These are phyloP conservation scores for Atractosteus spatula DNA, from an alignment of 2,113 vertebrate species.

Conservation along the genomic window DNA sequence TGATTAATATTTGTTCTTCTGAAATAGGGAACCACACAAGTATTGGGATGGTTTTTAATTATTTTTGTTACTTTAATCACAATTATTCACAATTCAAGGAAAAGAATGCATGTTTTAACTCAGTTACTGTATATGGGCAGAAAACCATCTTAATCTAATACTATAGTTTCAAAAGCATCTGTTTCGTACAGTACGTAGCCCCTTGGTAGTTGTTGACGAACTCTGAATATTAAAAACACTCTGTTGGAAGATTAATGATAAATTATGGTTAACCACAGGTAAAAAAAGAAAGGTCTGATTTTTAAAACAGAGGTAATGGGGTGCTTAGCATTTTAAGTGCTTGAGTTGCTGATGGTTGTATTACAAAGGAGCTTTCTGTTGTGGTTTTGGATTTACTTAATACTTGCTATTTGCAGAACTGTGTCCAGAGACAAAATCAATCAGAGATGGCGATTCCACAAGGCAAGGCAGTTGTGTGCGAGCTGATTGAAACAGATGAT, in stretches of 20 bases:
- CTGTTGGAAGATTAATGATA: background rate
- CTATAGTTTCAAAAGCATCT: too few species aligned
- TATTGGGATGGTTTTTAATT: too few species aligned
- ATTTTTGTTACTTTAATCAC: too few species aligned
- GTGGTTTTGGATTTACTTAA: background rate
- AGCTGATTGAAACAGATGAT: slow-evolving; percentile 14
- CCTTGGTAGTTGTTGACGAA: too few species aligned
- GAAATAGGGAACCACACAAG: too few species aligned
- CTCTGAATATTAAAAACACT: too few species aligned
- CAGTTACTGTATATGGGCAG: too few species aligned
- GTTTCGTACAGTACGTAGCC: too few species aligned
- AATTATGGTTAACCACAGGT: background rate
- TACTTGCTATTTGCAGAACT: slow-evolving; percentile 11
- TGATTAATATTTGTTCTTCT: too few species aligned
- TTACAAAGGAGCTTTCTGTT: background rate
- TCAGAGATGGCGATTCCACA: slow-evolving; percentile 4
- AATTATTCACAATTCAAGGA: too few species aligned
- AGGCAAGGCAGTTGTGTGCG: slow-evolving; percentile 2
- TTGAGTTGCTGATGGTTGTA: background rate
- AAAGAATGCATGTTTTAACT: too few species aligned
- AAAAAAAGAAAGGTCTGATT: background rate
- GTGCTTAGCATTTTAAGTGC: background rate
- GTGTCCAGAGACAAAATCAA: slow-evolving; percentile 19
- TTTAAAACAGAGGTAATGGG: background rate
- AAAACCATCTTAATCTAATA: too few species aligned